Base-by-base conservation (phyloP, 2,113 vertebrate genomes). In the Pyrgilauda ruficollis region DNA sequence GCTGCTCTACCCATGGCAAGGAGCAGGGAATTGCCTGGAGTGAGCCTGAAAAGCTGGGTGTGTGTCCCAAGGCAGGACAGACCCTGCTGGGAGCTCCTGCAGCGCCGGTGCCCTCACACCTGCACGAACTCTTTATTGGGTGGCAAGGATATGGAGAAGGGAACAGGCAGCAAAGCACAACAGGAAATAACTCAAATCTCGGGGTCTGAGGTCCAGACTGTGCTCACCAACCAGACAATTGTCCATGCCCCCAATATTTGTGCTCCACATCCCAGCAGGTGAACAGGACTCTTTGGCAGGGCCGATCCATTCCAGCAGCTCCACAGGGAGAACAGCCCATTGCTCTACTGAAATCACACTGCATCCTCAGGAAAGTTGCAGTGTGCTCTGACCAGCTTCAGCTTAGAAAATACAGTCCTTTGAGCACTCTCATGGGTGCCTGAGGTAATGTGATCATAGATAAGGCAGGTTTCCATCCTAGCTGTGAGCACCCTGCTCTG, bases 1-100 rank as follows among this genome's bases (percentile, higher is more conserved):
- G 7, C 62, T 4, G 19, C 77, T 31, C 0, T 3, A 14, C 13
- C 56, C 15, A 1, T 0, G 0, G 35, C 8, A 13, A 56, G 5
- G 41, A 61, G 26, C 55, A n/a, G 52, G 44, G 10, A 55, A 52
- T 10, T 28, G 58, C 8, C 10, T 0, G 20, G 67, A 77, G 21
- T 2, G 11, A 68, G 67, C 63, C 73, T 11, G 55, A 10, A 67
- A 46, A 31, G 13, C 63, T 4, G 2, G 1, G 37, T 27, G 49
- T 24, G 74, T 9, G 6, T 11, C 30, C 39, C 49, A 37, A 18
- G 55, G 63, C 41, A 61, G 91, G 76, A 26, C 52, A 49, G 43
- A 6, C 6, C 19, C 23, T 53, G 43, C 33, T 20, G 72, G 18
- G 15, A 14, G 13, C 68, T 66, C 61, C 41, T 0, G 1, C 82